These are phyloP conservation scores for Drosophila saltans DNA, from an alignment of 1,140 invertebrate genomes.

Conservation along the genomic window DNA sequence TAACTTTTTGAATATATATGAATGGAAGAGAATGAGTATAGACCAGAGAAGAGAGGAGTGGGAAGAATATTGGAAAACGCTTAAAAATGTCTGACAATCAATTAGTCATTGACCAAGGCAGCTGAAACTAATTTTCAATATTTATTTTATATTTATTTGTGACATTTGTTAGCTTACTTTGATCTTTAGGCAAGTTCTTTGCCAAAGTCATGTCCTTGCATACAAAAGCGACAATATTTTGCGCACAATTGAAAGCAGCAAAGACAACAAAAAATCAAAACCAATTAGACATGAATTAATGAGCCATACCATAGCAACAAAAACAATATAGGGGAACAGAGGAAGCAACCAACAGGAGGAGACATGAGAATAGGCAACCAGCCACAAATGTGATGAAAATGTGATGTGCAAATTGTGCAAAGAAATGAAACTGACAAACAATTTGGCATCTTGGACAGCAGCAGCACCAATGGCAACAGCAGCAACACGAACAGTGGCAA, in stretches of 20 bases:
- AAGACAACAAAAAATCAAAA: constrained; percentile 69
- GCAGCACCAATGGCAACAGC: neutral
- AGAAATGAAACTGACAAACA: constrained; percentile 64
- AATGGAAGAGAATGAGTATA: neutral
- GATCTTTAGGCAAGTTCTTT: constrained; percentile 72
- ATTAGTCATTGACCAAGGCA: constrained; percentile 65
- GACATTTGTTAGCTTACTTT: constrained; percentile 57
- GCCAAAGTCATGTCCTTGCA: constrained; percentile 79
- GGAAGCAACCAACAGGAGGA: neutral
- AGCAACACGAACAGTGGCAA: neutral
- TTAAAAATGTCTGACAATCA: constrained; percentile 56
- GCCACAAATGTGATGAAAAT: constrained; percentile 70
- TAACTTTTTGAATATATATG: neutral
- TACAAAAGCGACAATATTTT: constrained; percentile 29
- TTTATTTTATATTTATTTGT: constrained; percentile 60
- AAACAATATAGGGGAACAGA: constrained; percentile 5
- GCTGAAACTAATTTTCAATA: constrained; percentile 60
- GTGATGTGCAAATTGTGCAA: constrained; percentile 71
- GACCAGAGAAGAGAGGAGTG: neutral
- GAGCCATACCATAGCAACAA: constrained; percentile 41
- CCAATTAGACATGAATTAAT: constrained; percentile 79
- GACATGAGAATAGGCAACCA: constrained; percentile 28
- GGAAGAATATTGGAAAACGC: constrained; percentile 53
- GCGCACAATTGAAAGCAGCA: constrained; percentile 44
- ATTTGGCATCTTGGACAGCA: constrained; percentile 67